A percentile compares a stretch with the other conserved stretches of the same genome.
Evolutionary conservation across 2,113 vertebrate species (phyloP).

Genomic region (Ctenodactylus gundi): DNA sequence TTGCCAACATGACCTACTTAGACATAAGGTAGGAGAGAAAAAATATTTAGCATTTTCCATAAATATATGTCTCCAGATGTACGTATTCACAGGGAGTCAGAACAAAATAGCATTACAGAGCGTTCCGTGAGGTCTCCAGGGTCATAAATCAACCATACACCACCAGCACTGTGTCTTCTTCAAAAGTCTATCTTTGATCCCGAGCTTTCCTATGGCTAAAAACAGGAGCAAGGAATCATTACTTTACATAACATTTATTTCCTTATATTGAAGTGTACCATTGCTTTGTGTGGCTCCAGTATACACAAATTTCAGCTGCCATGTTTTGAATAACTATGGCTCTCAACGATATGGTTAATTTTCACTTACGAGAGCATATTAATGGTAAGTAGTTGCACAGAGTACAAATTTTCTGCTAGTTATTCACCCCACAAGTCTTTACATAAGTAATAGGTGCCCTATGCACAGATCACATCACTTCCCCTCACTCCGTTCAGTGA

Average conservation of each 20-base stretch:
- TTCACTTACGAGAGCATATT: no score
- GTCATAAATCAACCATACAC: conserved; percentile 44
- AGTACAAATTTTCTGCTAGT: neutral
- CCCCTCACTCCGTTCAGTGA: neutral
- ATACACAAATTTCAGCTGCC: neutral
- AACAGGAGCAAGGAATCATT: neutral
- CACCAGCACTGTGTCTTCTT: neutral
- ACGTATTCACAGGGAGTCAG: conserved; percentile 67
- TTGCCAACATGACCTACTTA: conserved; percentile 76
- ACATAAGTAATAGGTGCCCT: fast-evolving
- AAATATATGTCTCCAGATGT: conserved; percentile 79
- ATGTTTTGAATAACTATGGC: neutral
- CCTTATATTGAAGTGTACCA: neutral
- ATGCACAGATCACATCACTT: fast-evolving
- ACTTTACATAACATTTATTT: neutral
- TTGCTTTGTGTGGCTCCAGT: neutral
- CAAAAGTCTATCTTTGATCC: conserved; percentile 43
- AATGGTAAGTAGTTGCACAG: neutral
- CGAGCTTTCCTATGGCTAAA: neutral
- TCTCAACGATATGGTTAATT: neutral
- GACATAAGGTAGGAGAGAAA: conserved; percentile 71
- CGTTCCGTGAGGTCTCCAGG: conserved; percentile 52
- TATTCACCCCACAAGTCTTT: neutral
- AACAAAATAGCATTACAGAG: conserved; percentile 44
- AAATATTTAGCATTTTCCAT: conserved; percentile 74